phyloP scores from a whole-genome alignment of 2,113 vertebrate species.

The Uropsilus gracilis region DNA sequence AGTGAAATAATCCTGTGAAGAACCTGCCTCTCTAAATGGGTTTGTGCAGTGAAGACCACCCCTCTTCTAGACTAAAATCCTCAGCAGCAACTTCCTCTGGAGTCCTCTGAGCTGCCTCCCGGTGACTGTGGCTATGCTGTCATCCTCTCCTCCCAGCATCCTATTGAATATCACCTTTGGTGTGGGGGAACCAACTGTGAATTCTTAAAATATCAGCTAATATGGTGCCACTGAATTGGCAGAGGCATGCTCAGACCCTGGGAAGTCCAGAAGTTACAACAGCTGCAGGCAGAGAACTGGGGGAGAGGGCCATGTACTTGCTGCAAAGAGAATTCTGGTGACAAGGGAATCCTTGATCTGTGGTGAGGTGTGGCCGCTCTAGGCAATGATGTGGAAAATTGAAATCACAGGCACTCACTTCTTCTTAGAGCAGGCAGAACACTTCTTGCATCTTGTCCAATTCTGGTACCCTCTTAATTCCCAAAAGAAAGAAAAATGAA shows the following conservation, averaged over 20 bases:
- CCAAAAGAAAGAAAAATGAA: neutral
- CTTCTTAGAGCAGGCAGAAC: constrained; percentile 11
- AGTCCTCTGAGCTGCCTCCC: neutral
- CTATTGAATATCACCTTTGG: neutral
- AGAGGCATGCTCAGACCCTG: neutral
- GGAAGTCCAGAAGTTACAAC: neutral
- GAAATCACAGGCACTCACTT: neutral
- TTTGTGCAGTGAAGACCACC: neutral
- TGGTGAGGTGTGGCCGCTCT: neutral
- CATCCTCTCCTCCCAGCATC: neutral
- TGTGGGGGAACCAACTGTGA: neutral
- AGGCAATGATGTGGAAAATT: constrained; percentile 39
- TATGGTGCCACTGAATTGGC: neutral
- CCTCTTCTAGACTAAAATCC: neutral
- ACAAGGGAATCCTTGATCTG: neutral
- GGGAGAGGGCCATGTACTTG: neutral
- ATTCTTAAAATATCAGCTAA: neutral
- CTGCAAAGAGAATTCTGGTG: constrained; percentile 6
- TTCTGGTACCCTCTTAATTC: neutral
- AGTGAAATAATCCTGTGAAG: neutral
- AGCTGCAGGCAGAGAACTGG: neutral
- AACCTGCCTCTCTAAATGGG: neutral
- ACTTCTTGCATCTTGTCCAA: constrained; percentile 11
- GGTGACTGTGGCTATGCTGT: neutral
- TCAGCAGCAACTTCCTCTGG: neutral